These are phyloP conservation scores for Motacilla tschutschensis DNA, from an alignment of 2,113 vertebrate species.

Conservation along the genomic window DNA sequence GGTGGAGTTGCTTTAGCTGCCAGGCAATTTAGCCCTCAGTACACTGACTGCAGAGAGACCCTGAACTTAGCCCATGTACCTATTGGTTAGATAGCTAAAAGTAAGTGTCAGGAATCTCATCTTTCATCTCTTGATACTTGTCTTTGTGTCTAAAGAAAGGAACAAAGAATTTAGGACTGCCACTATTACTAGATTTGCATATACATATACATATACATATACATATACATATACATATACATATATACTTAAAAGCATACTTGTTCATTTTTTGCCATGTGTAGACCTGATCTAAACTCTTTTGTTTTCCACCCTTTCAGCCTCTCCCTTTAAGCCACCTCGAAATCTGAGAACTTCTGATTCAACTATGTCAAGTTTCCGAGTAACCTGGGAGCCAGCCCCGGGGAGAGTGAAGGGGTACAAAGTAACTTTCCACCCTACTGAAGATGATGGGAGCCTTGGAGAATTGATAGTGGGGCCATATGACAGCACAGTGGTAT, in stretches of 20 bases:
- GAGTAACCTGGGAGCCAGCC: conserved; percentile 92
- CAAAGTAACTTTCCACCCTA: conserved; percentile 91
- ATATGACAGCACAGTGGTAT: conserved; percentile 91
- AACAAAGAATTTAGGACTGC: not conserved
- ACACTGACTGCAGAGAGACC: not conserved
- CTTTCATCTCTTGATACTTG: not conserved
- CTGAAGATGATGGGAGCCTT: conserved; percentile 75
- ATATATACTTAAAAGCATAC: not conserved
- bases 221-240: no score
- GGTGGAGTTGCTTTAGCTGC: not conserved
- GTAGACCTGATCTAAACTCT: not conserved
- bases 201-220: not conserved
- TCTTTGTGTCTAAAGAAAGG: not conserved
- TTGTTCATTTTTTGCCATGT: not conserved
- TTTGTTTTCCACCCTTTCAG: conserved; percentile 70
- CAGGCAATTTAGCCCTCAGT: not conserved
- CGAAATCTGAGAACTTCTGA: conserved; percentile 94
- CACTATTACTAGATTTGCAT: not conserved
- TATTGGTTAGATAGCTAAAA: not conserved
- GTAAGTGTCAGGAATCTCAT: not conserved
- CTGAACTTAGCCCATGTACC: not conserved
- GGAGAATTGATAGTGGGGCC: conserved; percentile 89
- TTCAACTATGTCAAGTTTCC: conserved; percentile 89
- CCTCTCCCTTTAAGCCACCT: conserved; percentile 89
- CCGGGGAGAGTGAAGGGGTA: conserved; percentile 89